Evolutionary conservation across 2,797 vertebrate genomes (phyloP).

Genomic region (Alcedo quadribrachys): DNA sequence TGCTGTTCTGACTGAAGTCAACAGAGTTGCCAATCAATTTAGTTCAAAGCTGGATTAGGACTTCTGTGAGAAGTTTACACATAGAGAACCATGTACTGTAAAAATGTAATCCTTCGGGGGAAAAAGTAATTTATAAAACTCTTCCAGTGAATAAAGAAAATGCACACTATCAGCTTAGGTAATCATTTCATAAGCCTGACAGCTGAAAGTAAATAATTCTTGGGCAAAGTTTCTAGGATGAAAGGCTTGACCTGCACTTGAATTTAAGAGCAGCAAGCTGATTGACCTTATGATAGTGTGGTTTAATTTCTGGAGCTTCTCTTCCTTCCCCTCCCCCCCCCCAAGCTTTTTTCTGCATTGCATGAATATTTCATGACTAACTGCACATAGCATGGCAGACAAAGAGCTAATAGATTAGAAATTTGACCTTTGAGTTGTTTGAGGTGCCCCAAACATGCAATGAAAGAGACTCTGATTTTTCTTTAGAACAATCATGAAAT

Average conservation of each 20-base stretch:
- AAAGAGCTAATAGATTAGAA: slow-evolving; percentile 66
- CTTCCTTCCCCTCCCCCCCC: no score
- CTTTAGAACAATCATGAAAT: slow-evolving; percentile 41
- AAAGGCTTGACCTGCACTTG: neutral
- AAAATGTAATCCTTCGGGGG: neutral
- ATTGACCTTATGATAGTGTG: slow-evolving; percentile 25
- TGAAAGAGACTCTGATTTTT: slow-evolving; percentile 30
- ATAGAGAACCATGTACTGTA: slow-evolving; percentile 44
- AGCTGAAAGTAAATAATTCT: slow-evolving; percentile 43
- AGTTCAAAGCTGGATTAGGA: slow-evolving; percentile 13
- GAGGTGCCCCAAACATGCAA: slow-evolving; percentile 1
- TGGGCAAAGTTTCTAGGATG: slow-evolving; percentile 55
- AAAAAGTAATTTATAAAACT: slow-evolving; percentile 16
- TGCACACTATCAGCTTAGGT: neutral
- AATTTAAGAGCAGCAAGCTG: neutral
- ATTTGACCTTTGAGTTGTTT: slow-evolving; percentile 59
- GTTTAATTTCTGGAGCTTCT: slow-evolving; percentile 42
- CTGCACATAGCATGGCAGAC: slow-evolving; percentile 35
- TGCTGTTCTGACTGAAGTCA: neutral
- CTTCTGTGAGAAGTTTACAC: slow-evolving; percentile 31
- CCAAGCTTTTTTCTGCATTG: slow-evolving; percentile 27
- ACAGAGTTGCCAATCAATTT: slow-evolving; percentile 16
- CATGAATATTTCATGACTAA: slow-evolving; percentile 66
- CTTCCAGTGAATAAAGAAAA: slow-evolving; percentile 14
- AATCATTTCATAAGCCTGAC: slow-evolving; percentile 53